Conservation (phyloP, 2,888 invertebrate species). For the Zygaena filipendulae region DNA sequence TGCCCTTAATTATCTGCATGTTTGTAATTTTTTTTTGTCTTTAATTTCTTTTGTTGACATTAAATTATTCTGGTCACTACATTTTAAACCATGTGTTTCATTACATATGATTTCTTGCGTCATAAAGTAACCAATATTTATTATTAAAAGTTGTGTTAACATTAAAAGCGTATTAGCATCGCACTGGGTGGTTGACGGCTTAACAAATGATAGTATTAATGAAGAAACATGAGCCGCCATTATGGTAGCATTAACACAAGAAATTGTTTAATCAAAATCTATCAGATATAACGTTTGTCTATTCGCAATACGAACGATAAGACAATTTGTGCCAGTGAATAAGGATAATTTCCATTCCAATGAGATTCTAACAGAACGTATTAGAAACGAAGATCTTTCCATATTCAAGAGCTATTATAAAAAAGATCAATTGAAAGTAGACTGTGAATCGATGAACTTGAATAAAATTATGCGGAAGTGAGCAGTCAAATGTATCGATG, state of each 20-base stretch:
- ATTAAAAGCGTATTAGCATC: conserved; percentile 48
- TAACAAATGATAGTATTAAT: conserved; percentile 45
- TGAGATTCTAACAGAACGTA: too few species aligned
- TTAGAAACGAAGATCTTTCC: too few species aligned
- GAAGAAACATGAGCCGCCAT: conserved; percentile 42
- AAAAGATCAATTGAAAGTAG: conserved; percentile 25
- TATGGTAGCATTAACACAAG: conserved; percentile 38
- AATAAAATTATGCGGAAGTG: conserved; percentile 49
- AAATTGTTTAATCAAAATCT: conserved; percentile 21
- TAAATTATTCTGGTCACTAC: too few species aligned
- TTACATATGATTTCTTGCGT: too few species aligned
- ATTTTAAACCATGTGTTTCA: too few species aligned
- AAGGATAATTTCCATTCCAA: too few species aligned
- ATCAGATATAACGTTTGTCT: neutral
- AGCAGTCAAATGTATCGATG: conserved; percentile 51
- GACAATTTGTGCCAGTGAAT: too few species aligned
- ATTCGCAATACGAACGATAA: conserved; percentile 4
- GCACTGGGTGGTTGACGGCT: conserved; percentile 35
- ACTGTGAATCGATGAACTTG: conserved; percentile 23
- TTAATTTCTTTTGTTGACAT: too few species aligned
- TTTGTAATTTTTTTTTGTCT: too few species aligned
- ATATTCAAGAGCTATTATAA: conserved; percentile 7
- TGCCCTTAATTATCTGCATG: too few species aligned
- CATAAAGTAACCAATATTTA: conserved; percentile 4
- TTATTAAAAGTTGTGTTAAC: conserved; percentile 29